Percentiles rank a stretch among this genome's conserved stretches.
These are phyloP conservation scores for Macrotrachela quadricornifera DNA, from an alignment of 1,140 invertebrate species.

Conservation along the genomic window DNA sequence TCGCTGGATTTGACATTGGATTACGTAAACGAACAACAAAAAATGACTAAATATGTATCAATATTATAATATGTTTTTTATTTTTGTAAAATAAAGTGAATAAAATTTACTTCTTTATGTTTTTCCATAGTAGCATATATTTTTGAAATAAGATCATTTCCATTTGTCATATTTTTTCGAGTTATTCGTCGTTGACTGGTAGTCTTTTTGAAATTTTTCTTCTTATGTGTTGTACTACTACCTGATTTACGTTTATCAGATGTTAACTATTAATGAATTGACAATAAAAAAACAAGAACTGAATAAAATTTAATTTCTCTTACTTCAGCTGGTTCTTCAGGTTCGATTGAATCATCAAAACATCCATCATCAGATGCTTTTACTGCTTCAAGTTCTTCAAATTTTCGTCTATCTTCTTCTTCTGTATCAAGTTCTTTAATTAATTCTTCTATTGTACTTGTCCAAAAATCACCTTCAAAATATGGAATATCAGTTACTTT, in stretches of 20 bases:
- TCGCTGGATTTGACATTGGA: background rate
- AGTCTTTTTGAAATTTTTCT: conserved; percentile 47
- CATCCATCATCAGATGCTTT: conserved; percentile 29
- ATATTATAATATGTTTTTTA: too few species aligned
- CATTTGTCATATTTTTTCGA: conserved; percentile 78
- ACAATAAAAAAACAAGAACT: background rate
- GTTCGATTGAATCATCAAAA: too few species aligned
- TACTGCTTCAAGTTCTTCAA: conserved; percentile 56
- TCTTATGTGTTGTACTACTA: conserved; percentile 12
- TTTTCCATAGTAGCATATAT: conserved; percentile 97
- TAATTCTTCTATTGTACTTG: conserved; percentile 91
- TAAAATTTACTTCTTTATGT: conserved; percentile 56
- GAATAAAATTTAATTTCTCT: too few species aligned
- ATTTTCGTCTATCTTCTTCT: conserved; percentile 46
- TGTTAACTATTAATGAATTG: too few species aligned
- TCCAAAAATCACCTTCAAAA: conserved; percentile 99
- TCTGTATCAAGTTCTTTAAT: conserved; percentile 72
- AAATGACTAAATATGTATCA: background rate
- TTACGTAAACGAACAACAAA: conserved; percentile 3
- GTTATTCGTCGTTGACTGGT: conserved; percentile 90
- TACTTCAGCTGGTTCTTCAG: background rate
- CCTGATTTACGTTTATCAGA: conserved; percentile 11
- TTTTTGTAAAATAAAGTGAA: too few species aligned
- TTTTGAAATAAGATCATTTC: conserved; percentile 86
- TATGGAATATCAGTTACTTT: conserved; percentile 89